Conservation (phyloP, 2,797 vertebrate genomes). For the Myiotriccus ornatus region DNA sequence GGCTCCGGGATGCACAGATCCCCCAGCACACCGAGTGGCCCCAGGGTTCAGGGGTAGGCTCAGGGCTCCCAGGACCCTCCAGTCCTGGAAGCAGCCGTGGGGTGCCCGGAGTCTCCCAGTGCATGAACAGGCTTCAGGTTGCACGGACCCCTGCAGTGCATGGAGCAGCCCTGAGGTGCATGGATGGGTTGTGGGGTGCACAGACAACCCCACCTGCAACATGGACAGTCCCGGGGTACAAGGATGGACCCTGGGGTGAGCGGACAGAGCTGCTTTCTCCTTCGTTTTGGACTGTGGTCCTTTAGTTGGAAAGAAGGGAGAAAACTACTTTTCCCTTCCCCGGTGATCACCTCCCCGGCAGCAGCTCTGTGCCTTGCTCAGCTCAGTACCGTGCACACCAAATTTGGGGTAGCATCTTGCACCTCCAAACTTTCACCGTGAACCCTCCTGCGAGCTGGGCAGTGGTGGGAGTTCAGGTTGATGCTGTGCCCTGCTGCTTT, state of each 20-base stretch:
- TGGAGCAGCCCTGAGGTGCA: background rate
- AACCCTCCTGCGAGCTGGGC: background rate
- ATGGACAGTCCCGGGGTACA: background rate
- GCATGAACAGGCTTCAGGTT: background rate
- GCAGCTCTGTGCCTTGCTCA: accelerated
- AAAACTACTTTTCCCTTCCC: background rate
- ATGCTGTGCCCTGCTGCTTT: background rate
- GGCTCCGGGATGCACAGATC: background rate
- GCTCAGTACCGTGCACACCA: accelerated
- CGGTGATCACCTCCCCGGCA: accelerated
- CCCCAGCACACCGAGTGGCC: too few species aligned
- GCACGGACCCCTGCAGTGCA: accelerated
- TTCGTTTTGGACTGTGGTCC: accelerated
- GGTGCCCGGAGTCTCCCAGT: background rate
- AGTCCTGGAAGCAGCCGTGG: background rate
- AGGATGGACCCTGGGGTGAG: accelerated
- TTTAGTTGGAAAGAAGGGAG: background rate
- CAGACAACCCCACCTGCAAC: accelerated
- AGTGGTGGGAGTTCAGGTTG: background rate
- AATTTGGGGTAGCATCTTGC: background rate
- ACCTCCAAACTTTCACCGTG: accelerated
- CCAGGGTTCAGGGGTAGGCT: background rate
- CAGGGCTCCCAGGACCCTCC: slow-evolving; percentile 65
- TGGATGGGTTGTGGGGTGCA: background rate
- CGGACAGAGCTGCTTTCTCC: accelerated